Evolutionary conservation across 2,888 invertebrate genomes (phyloP), one percentile per base, ranked within the genome.

Genomic region (Stenotaenia linearis): DNA sequence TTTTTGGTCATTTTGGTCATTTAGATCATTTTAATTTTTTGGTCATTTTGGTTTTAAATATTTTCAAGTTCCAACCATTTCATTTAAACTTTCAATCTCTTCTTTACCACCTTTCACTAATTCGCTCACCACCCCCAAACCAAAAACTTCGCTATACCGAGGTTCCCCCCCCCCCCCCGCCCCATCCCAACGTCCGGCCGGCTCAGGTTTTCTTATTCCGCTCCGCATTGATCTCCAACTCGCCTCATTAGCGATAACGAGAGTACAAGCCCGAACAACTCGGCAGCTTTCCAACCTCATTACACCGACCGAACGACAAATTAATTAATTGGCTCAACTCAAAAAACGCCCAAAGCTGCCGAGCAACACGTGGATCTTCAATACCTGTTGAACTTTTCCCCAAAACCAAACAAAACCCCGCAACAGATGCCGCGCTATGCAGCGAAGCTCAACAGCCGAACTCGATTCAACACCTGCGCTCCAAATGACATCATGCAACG

Each of bases 281-380:
- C 25, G 25, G 69, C 69, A 69, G 28, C 69, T 28, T 12, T 0
- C 25, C 28, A 69, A 25, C 28, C 69, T 69, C 69, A 69, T 69
- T 69, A 69, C 69, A 69, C 25, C 69, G 69, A 69, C 28, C 25
- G 23, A 69, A 69, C n/a, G 69, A 69, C 69, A 69, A 69, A 69
- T 69, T 69, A 69, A 69, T 69, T 69, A 69, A 69, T 69, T 69
- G 69, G 28, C 28, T 69, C 69, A 69, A 69, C 28, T 69, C 69
- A 69, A 69, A 69, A 69, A 69, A 25, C 25, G 69, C 69, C 28
- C 25, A 69, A 28, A 69, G n/a, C n/a, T n/a, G n/a, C n/a, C n/a
- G n/a, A n/a, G 69, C 69, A 69, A 69, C 69, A 69, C 28, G 69
- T 69, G 28, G 25, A 15, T 4, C 4, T 7, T 4, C 4, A 25